Percentiles rank a stretch among this genome's conserved stretches.
Conservation (phyloP, 2,888 invertebrate species). For the Dolichomitus sp. region DNA sequence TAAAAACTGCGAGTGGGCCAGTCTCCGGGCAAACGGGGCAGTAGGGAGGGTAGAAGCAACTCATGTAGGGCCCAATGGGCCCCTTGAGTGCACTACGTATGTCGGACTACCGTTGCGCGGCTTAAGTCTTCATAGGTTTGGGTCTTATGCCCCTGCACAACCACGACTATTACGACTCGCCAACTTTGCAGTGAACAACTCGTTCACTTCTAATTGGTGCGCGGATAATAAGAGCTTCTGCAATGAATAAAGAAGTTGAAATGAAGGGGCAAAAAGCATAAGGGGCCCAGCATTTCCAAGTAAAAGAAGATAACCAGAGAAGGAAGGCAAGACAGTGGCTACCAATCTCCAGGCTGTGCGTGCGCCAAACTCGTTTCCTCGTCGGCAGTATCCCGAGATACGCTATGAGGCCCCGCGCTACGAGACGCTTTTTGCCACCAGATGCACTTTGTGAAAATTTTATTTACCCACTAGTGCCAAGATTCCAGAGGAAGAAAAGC, state of each 20-base stretch:
- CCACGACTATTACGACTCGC: background rate
- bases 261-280: background rate
- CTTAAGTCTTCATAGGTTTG: slow-evolving; percentile 9
- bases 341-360: slow-evolving; percentile 17
- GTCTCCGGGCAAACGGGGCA: background rate
- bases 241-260: slow-evolving; percentile 25
- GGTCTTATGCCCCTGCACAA: background rate
- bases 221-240: slow-evolving; percentile 9
- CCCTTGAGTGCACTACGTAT: background rate
- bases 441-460: slow-evolving; percentile 9
- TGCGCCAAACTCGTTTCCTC: slow-evolving; percentile 55
- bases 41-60: background rate
- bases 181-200: slow-evolving; percentile 5
- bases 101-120: slow-evolving; percentile 8
- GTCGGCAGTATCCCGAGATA: slow-evolving; percentile 20
- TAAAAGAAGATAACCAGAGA: slow-evolving; percentile 23
- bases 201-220: slow-evolving; percentile 26
- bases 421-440: background rate
- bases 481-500: slow-evolving; percentile 7
- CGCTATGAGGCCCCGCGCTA: slow-evolving; percentile 5
- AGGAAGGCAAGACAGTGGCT: slow-evolving; percentile 15
- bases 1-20: slow-evolving; percentile 41
- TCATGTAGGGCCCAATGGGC: background rate
- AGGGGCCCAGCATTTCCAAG: slow-evolving; percentile 26
- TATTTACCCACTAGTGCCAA: background rate